These are phyloP conservation scores for Labeo rohita DNA, from an alignment of 2,113 vertebrate species.

Conservation along the genomic window DNA sequence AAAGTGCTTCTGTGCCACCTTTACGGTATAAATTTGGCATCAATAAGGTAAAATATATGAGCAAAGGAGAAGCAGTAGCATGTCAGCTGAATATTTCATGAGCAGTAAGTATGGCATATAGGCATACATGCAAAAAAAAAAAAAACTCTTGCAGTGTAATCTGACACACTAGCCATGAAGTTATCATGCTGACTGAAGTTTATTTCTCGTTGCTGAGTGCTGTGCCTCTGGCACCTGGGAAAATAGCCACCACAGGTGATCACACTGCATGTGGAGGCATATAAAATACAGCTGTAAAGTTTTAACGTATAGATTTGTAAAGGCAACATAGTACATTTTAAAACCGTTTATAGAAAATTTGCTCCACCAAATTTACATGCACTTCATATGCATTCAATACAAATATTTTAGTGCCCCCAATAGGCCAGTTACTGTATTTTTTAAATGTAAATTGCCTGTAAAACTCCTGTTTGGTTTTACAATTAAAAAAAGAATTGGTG, in stretches of 20 bases:
- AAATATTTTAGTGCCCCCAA: constrained; percentile 11
- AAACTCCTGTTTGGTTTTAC: not conserved
- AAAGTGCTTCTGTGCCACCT: not conserved
- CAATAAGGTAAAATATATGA: constrained; percentile 6
- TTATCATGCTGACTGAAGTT: constrained; percentile 4
- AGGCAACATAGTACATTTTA: not conserved
- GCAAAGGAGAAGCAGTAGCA: not conserved
- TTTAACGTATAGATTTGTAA: not conserved
- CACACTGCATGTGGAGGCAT: not conserved
- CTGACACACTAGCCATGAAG: not conserved
- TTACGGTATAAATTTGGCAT: not conserved
- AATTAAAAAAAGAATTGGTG: not conserved
- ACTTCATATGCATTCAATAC: not conserved
- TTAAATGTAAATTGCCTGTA: not conserved
- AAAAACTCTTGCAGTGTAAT: not conserved
- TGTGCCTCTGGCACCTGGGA: not conserved
- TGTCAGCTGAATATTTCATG: constrained; percentile 10
- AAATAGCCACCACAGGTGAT: not conserved
- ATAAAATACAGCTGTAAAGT: not conserved
- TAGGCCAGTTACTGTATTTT: not conserved
- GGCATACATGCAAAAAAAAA: not conserved
- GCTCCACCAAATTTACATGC: not conserved
- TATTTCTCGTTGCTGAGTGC: not conserved
- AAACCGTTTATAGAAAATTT: not conserved
- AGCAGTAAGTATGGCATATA: not conserved